Percentiles rank a stretch among this genome's conserved stretches.
Conservation (phyloP, 2,113 vertebrate genomes). For the Kobus ellipsiprymnus region DNA sequence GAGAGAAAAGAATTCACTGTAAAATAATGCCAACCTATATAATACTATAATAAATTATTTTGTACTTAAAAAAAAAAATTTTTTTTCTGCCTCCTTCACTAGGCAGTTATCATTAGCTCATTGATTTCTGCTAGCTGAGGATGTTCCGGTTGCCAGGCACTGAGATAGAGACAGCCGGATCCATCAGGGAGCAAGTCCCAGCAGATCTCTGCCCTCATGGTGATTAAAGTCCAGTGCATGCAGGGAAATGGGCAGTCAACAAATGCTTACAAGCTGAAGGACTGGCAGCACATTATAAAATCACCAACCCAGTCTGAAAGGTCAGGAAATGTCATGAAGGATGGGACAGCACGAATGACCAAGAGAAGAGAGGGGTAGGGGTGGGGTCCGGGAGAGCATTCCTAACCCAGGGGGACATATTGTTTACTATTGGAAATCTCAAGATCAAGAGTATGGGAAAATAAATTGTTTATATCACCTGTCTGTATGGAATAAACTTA, state of each 20-base stretch:
- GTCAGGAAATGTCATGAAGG: neutral
- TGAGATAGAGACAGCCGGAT: neutral
- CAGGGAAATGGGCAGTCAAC: neutral
- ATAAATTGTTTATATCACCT: neutral
- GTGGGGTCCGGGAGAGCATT: neutral
- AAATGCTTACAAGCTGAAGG: neutral
- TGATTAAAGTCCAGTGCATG: neutral
- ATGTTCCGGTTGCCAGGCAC: neutral
- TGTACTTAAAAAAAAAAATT: slow-evolving; percentile 75
- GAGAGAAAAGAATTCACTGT: slow-evolving; percentile 73
- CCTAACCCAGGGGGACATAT: neutral
- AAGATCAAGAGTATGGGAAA: neutral
- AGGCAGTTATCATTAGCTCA: neutral
- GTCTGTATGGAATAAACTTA: neutral
- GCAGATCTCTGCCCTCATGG: neutral
- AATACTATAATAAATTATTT: slow-evolving; percentile 89
- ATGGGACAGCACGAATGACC: neutral
- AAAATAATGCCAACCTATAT: slow-evolving; percentile 77
- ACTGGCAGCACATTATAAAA: neutral
- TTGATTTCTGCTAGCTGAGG: neutral
- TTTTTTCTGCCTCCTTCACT: neutral
- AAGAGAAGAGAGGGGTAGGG: neutral
- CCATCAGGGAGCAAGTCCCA: neutral
- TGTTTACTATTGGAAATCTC: neutral
- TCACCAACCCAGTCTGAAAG: neutral